Evolutionary conservation across 2,797 vertebrate species (phyloP), one percentile per base, ranked within the genome.

Genomic region (Momotus momota): DNA sequence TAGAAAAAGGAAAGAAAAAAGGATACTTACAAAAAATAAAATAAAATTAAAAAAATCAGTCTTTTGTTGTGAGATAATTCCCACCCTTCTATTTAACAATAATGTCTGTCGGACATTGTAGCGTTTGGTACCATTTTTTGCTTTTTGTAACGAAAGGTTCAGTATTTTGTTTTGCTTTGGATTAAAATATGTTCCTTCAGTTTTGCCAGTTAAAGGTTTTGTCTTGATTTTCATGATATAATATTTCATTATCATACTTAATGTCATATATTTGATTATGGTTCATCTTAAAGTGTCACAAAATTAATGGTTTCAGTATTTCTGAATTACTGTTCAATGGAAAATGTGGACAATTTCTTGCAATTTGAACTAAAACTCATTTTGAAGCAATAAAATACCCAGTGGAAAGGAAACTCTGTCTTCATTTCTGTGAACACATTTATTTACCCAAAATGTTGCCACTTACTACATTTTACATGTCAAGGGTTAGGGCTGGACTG

Each of bases 81-180:
- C 20, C 31, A 51, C 8, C 7, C 6, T 1, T 1, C 7, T 66
- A 12, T 46, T 91, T 83, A 61, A 54, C 8, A 70, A 29, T 10
- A 45, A 58, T 0, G 0, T 14, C 27, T 84, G 18, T 41, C 14
- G n/a, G 14, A 12, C 10, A 40, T 31, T 81, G 35, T 40, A 77
- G 29, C 2, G 25, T 54, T 86, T 41, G 66, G 23, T 25, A 64
- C 5, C 8, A 80, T 10, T 46, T 87, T 90, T 77, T 55, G 5
- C 0, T 0, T 46, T 86, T 43, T 84, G 7, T 29, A 73, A 12
- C 35, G 62, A 49, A 83, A 41, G 2, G 13, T 1, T 51, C 61
- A 52, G 5, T 38, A 65, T 84, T 73, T 86, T 2, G 48, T 71
- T 86, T 67, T 79, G 2, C 6, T 2, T 64, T 74, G 25, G 21